Base-by-base conservation (phyloP, 1,140 invertebrate genomes). In the Sitophilus oryzae region DNA sequence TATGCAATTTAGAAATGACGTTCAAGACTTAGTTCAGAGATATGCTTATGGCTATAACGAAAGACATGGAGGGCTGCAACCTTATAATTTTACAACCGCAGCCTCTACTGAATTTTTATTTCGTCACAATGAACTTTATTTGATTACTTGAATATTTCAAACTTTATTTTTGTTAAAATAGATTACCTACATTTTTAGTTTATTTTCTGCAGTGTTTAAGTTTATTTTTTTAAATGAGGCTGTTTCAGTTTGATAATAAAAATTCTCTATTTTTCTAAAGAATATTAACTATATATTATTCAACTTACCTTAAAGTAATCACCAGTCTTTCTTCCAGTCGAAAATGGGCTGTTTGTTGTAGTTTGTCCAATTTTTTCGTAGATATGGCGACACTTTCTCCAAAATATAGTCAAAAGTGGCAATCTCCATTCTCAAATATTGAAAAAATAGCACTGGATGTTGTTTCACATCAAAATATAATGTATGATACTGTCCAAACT, bases 151-250 rank as follows among this genome's bases (percentile, higher is more conserved):
- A n/a, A 44, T 16, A 25, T 21, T 44, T 44, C 42, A 20, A 19
- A 44, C 19, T 44, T 44, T 44, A 44, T 44, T 44, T 44, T 44
- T 44, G 42, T 44, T 44, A 44, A 10, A 25, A 21, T 21, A 44
- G 42, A 44, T 20, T 10, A 25, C 22, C 22, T 44, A 22, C 18
- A 25, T 44, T 44, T 44, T 21, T 20, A 25, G 18, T 44, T 44
- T 20, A n/a, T 44, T 44, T 21, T 44, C 15, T 20, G 15, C 15
- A 44, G 21, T 44, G 42, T 4, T 8, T n/a, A n/a, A n/a, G n/a
- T n/a, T n/a, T n/a, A n/a, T n/a, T n/a, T n/a, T n/a, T n/a, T n/a
- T n/a, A n/a, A n/a, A n/a, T n/a, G n/a, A n/a, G n/a, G n/a, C 42
- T 44, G 15, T 44, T 44, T 25, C 8, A 20, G 42, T 44, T 44